phyloP scores from a whole-genome alignment of 2,888 invertebrate species.

The Willowsia nigromaculata region DNA sequence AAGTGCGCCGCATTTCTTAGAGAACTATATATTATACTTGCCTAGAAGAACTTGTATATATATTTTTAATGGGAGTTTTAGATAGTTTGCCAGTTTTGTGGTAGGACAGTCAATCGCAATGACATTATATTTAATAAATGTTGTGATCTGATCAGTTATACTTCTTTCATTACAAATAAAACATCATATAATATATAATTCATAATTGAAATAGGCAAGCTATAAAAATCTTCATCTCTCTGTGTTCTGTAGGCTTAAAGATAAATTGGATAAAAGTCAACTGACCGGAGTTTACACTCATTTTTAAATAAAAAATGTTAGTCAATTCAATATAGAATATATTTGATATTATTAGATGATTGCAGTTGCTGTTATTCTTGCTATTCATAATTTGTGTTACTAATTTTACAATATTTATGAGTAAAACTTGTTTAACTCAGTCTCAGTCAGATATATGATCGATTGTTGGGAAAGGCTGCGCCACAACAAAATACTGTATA shows the following conservation, averaged over 20 bases:
- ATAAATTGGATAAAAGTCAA: neutral
- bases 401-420: neutral
- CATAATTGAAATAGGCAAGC: neutral
- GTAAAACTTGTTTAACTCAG: neutral
- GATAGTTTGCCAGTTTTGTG: no score
- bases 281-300: neutral
- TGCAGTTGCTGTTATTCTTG: neutral
- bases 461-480: slow-evolving; percentile 46
- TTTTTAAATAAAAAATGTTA: neutral
- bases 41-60: no score
- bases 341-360: neutral
- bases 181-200: neutral
- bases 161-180: neutral
- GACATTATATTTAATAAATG: neutral
- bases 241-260: neutral
- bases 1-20: no score
- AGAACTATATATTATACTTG: no score
- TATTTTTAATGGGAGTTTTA: no score
- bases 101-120: no score
- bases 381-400: no score
- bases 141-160: neutral
- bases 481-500: slow-evolving; percentile 51
- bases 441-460: slow-evolving; percentile 9
- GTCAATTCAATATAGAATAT: neutral
- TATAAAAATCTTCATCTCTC: neutral